These are phyloP conservation scores for Scolopax rusticola DNA, from an alignment of 2,797 vertebrate genomes.

Conservation along the genomic window DNA sequence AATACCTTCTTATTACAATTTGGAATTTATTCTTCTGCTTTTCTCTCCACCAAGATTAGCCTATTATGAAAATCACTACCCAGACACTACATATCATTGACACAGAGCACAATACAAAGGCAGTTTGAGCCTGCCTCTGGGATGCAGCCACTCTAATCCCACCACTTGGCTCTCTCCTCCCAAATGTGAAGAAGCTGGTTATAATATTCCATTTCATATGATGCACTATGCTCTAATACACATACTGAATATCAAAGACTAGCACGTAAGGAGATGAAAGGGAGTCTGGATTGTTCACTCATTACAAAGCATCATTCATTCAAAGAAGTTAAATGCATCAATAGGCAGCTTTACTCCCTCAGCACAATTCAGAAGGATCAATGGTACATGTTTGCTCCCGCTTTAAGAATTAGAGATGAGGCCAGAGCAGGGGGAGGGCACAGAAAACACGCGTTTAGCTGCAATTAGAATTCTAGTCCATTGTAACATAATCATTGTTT, in stretches of 20 bases:
- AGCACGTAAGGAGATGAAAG: background rate
- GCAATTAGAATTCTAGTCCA: slow-evolving; percentile 59
- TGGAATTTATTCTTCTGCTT: slow-evolving; percentile 25
- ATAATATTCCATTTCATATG: background rate
- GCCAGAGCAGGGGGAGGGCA: slow-evolving; percentile 40
- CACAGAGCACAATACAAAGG: background rate
- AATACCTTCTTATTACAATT: slow-evolving; percentile 38
- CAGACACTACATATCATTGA: background rate
- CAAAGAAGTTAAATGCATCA: slow-evolving; percentile 25
- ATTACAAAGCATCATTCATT: slow-evolving; percentile 23
- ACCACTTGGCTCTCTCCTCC: slow-evolving; percentile 21
- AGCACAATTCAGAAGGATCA: background rate
- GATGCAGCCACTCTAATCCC: slow-evolving; percentile 40
- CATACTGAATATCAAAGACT: slow-evolving; percentile 25
- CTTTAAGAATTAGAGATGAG: slow-evolving; percentile 35
- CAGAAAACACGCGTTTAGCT: slow-evolving; percentile 18
- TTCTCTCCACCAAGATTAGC: background rate
- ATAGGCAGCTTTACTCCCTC: background rate
- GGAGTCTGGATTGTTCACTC: background rate
- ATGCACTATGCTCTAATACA: slow-evolving; percentile 29
- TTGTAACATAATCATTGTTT: slow-evolving; percentile 62
- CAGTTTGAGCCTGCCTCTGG: slow-evolving; percentile 8
- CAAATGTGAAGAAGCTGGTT: background rate
- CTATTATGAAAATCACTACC: slow-evolving; percentile 41
- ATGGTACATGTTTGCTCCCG: background rate